Conservation (phyloP, 2,113 vertebrate genomes). For the Lophotis ruficrista region DNA sequence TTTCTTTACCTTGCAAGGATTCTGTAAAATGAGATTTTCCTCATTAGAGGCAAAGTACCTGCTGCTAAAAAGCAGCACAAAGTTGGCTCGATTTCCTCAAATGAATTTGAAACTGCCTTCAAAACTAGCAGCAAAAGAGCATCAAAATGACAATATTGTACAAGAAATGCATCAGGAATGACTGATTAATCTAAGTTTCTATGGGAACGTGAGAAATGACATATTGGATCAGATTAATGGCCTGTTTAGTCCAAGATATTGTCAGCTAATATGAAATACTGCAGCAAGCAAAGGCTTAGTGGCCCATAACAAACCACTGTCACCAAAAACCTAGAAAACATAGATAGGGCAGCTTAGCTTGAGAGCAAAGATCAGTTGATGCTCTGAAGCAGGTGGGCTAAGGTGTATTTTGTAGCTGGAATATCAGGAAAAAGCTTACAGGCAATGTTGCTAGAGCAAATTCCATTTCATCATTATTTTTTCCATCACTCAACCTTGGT, state of each 20-base stretch:
- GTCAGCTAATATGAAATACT: background rate
- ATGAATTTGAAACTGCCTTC: slow-evolving; percentile 36
- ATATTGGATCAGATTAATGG: slow-evolving; percentile 53
- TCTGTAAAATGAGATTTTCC: slow-evolving; percentile 59
- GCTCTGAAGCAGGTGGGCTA: background rate
- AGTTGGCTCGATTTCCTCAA: slow-evolving; percentile 18
- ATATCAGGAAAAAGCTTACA: background rate
- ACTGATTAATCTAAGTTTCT: slow-evolving; percentile 69
- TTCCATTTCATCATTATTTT: slow-evolving; percentile 7
- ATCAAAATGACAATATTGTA: slow-evolving; percentile 67
- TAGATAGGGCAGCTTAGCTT: background rate
- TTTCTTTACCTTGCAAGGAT: slow-evolving; percentile 54
- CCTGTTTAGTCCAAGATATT: slow-evolving; percentile 47
- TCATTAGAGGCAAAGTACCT: slow-evolving; percentile 58
- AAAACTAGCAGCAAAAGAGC: slow-evolving; percentile 70
- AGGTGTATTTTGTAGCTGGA: background rate
- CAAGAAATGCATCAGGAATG: slow-evolving; percentile 60
- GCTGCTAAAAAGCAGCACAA: slow-evolving; percentile 40
- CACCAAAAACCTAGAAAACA: background rate
- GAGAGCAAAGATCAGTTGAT: background rate
- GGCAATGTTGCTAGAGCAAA: background rate
- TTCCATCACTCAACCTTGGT: background rate
- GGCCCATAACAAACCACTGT: background rate
- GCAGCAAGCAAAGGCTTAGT: background rate
- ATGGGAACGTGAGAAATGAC: slow-evolving; percentile 64